Evolutionary conservation across 2,113 vertebrate species (phyloP), one percentile per base, ranked within the genome.

Genomic region (Aegotheles bennettii): DNA sequence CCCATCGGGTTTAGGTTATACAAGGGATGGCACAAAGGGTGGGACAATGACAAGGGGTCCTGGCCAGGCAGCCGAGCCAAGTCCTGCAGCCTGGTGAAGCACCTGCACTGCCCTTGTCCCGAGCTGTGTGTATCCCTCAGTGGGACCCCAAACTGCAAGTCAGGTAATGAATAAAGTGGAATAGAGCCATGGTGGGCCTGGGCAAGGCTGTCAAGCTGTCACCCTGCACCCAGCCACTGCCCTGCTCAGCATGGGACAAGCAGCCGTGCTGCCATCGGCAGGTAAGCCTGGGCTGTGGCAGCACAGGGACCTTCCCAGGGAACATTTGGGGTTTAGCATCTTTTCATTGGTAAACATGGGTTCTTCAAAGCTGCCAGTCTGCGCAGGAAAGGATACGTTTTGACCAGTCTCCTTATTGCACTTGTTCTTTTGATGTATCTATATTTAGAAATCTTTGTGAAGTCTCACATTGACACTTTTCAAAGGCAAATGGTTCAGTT

Each of bases 381-480:
- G 65, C 0, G 1, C 48, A n/a, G 74, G 24, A 43, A 77, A 93
- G 63, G 43, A 65, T 83, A 36, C 1, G 4, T 94, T 93, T 93
- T 93, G 96, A 96, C 96, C 91, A 59, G 76, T 90, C 83, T 96
- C 43, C 89, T 59, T 47, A 43, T 36, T 93, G 64, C 93, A 71
- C 73, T 94, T 78, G 60, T 75, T 94, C 93, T 91, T 94, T 94
- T 96, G 93, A 97, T 92, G 91, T 64, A 43, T 51, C 93, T 97
- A 84, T 94, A 79, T 95, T 96, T 96, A 93, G 96, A 93, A 93
- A 89, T 96, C 94, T 95, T 95, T 97, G 93, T 96, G 94, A 97
- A 93, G 86, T 84, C 73, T 92, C 1, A 3, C 90, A 70, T 9
- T 94, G 95, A 87, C 75, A 74, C 87, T 95, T 95, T 47, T 95